Evolutionary conservation across 2,888 invertebrate species (phyloP), one percentile per base, ranked within the genome.

Genomic region (Perithous albicinctus): DNA sequence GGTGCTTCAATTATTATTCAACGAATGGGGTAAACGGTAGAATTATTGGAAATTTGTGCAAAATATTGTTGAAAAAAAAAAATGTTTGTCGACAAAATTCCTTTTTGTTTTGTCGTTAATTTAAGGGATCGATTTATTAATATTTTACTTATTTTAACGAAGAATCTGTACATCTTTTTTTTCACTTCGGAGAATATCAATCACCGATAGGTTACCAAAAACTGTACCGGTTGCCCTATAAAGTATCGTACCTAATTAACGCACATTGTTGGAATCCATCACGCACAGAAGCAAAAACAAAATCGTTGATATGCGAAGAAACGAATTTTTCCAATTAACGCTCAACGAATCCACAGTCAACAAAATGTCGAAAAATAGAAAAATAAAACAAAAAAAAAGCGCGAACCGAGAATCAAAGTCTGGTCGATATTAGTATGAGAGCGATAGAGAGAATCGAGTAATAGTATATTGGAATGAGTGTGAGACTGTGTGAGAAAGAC

Each of bases 391-490:
- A n/a, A n/a, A n/a, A n/a, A n/a, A n/a, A 66, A 35, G 20, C 15
- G 18, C 32, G 41, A 26, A 26, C 38, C 29, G 18, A 56, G 20
- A 54, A 70, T 43, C 6, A 56, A 56, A 54, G 26, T 70, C 23
- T 41, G 26, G 26, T 54, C 20, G 23, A 64, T 35, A 29, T 66
- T 64, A 66, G 56, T 59, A 5, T 56, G 64, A 23, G n/a, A 59
- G 54, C 10, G 12, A 61, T 51, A 41, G 54, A 54, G 41, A 66
- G 23, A 29, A 46, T 48, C 41, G 41, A 46, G 10, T 48, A 48
- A 20, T 48, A 41, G 41, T 66, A n/a, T 23, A 51, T 59, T 56
- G 8, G 54, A 73, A n/a, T 54, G 54, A 61, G 35, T 77, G 66
- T 67, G n/a, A 54, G 54, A 75, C 12, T 54, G 73, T 8, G 67